Base-by-base conservation (phyloP, 1,140 invertebrate species). In the Copidosoma floridanum region DNA sequence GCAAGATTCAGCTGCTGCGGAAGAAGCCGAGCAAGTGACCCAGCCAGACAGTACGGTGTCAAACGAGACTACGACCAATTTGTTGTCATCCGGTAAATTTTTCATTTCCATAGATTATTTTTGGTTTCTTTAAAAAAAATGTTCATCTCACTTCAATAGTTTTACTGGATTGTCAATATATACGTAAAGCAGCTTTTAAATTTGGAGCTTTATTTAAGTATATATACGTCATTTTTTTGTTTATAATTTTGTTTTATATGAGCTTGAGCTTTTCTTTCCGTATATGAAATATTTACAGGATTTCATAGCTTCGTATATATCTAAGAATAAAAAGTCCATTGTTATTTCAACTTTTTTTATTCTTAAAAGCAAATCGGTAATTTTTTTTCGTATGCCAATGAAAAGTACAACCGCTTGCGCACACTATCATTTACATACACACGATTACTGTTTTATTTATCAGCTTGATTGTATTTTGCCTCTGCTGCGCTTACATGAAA, bases 1-100 rank as follows among this genome's bases (percentile, higher is more conserved):
- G 3, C 88, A 92, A 78, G 92, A 94, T 74, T 85, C 91, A n/a
- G 88, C 90, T 1, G 82, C 85, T 38, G 87, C 84, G 68, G 92
- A 94, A 77, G 87, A 88, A 71, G 82, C 84, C 5, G 88, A 92
- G 38, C 85, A 85, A 68, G 77, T 85, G 10, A 80, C 82, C 12
- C 83, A 85, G 68, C 81, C 82, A 18, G 81, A 82, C 57, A 63
- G 48, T 57, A 69, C 76, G 29, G 73, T 80, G 38, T 77, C 82
- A 5, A 84, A 83, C 60, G 84, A 86, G 37, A 79, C 83, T 27
- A 77, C 88, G 11, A 80, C 83, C 10, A 89, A 89, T 82, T 72
- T 91, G 52, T 74, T 90, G 26, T 87, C 85, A 52, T 91, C 89
- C 61, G 89, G 89, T 90, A 82, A 77, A 74, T 71, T 47, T 14